phyloP scores from a whole-genome alignment of 2,113 vertebrate species.

The Phalacrocorax aristotelis region DNA sequence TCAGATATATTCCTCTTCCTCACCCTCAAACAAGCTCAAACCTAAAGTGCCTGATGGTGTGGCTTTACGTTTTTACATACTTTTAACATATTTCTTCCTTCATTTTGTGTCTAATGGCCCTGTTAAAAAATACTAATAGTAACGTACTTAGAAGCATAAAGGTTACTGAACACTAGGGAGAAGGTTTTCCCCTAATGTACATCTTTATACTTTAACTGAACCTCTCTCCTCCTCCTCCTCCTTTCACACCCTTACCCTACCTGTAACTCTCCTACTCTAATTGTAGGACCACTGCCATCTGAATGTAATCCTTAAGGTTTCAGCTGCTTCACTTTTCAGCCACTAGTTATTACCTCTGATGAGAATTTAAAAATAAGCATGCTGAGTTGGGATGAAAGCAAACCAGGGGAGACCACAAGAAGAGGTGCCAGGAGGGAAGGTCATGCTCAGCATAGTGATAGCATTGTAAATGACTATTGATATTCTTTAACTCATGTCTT shows the following conservation, averaged over 20 bases:
- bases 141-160: neutral
- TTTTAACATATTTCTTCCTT: neutral
- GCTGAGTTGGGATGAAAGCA: neutral
- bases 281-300: neutral
- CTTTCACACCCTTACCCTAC: neutral
- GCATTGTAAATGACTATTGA: neutral
- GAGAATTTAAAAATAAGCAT: neutral
- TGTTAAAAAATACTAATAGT: neutral
- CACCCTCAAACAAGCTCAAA: neutral
- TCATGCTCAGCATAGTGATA: neutral
- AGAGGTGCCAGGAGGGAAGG: neutral
- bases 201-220: neutral
- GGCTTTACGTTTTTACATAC: neutral
- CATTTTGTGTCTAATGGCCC: neutral
- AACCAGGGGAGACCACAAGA: neutral
- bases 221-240: neutral
- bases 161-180: neutral
- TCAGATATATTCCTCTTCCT: neutral
- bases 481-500: neutral
- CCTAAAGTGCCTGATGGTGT: rapidly evolving
- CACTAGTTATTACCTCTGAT: neutral
- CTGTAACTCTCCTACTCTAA: neutral
- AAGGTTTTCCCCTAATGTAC: neutral
- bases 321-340: neutral
- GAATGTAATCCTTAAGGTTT: neutral